phyloP scores from a whole-genome alignment of 2,888 invertebrate species.

The Oscheius myriophilus region DNA sequence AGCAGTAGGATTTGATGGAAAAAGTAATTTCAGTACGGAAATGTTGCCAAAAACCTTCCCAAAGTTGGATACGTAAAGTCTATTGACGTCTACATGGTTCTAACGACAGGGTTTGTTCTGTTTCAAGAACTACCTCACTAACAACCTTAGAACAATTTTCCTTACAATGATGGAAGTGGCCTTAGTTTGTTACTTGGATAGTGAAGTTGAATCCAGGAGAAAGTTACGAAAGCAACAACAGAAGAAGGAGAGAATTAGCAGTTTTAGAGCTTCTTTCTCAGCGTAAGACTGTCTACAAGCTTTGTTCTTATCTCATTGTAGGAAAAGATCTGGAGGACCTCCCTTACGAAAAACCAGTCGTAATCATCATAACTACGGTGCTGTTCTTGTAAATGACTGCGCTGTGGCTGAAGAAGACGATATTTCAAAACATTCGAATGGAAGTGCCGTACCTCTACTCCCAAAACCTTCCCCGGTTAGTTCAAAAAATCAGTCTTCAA shows the following conservation, averaged over 20 bases:
- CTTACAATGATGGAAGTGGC: constrained; percentile 68
- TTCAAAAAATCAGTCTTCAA: constrained; percentile 24
- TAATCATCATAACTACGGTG: background rate
- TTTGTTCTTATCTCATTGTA: background rate
- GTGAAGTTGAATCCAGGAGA: constrained; percentile 44
- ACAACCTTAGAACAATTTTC: constrained; percentile 58
- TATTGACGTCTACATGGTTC: constrained; percentile 65
- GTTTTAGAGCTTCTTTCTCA: constrained; percentile 26
- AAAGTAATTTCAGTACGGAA: constrained; percentile 65
- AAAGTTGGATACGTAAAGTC: constrained; percentile 68
- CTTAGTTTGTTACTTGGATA: constrained; percentile 62
- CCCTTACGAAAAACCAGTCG: constrained; percentile 12
- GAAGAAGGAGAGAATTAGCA: constrained; percentile 49
- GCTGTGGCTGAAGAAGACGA: constrained; percentile 15
- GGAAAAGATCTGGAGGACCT: background rate
- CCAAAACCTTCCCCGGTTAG: constrained; percentile 4
- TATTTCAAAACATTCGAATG: constrained; percentile 1
- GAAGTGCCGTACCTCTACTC: background rate
- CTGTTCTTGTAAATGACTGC: constrained; percentile 8
- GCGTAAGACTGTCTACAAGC: background rate
- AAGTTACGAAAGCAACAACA: constrained; percentile 45
- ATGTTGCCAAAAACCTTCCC: constrained; percentile 65
- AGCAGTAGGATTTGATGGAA: too few relatives aligned
- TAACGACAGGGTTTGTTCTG: constrained; percentile 55
- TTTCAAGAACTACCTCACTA: background rate